A percentile compares a stretch with the other conserved stretches of the same genome.
These are phyloP conservation scores for Gobionotothen gibberifrons DNA, from an alignment of 2,797 vertebrate genomes.

Conservation along the genomic window DNA sequence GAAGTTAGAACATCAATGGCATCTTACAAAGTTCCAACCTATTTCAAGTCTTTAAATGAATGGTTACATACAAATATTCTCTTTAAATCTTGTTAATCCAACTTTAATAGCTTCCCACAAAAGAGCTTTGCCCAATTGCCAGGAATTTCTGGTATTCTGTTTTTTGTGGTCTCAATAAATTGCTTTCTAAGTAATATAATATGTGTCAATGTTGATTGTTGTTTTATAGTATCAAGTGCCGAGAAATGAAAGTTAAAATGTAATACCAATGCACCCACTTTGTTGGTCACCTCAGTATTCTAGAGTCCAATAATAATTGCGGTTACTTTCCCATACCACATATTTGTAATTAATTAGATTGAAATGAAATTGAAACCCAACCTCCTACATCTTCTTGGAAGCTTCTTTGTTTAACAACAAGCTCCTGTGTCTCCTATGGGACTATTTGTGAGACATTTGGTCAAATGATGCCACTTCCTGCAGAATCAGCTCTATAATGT, in stretches of 20 bases:
- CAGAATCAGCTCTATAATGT: background rate
- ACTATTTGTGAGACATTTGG: conserved; percentile 12
- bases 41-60: background rate
- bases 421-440: background rate
- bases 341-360: background rate
- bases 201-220: background rate
- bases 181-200: conserved; percentile 1
- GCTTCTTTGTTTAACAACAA: conserved; percentile 14
- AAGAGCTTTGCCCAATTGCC: background rate
- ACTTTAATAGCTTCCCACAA: background rate
- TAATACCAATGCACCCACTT: background rate
- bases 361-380: background rate
- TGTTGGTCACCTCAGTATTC: background rate
- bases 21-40: background rate
- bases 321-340: background rate
- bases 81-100: conserved; percentile 2
- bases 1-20: background rate
- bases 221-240: background rate
- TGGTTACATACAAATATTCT: background rate
- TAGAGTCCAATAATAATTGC: background rate
- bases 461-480: background rate
- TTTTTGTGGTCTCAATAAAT: conserved; percentile 3
- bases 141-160: background rate
- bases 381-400: background rate
- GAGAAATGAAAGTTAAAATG: conserved; percentile 10